These are phyloP conservation scores for Micoletzkya japonica DNA, from an alignment of 2,888 invertebrate species.

Conservation along the genomic window DNA sequence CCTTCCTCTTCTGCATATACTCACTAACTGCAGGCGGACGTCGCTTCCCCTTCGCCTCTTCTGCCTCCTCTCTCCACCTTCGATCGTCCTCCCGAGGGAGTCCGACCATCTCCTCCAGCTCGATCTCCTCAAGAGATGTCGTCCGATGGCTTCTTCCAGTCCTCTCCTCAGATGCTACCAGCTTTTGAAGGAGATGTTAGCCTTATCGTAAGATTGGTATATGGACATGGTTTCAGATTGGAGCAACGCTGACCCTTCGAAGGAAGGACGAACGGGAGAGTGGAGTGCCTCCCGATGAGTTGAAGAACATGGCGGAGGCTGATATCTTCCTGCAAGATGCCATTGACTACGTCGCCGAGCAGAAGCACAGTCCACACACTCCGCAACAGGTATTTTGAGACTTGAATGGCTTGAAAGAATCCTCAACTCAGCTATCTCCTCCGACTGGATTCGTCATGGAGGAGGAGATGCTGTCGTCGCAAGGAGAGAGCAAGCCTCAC, in stretches of 20 bases:
- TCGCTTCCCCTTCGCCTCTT: slow-evolving; percentile 21
- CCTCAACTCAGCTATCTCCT: background rate
- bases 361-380: slow-evolving; percentile 3
- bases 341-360: slow-evolving; percentile 19
- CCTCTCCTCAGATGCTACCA: background rate
- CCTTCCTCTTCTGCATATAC: background rate
- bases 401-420: background rate
- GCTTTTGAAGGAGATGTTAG: background rate
- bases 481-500: slow-evolving; percentile 32
- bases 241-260: background rate
- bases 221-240: background rate
- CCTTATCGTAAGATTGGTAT: background rate
- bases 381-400: background rate
- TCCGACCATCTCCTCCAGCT: background rate
- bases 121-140: too few relatives aligned
- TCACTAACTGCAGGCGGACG: background rate
- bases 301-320: slow-evolving; percentile 44
- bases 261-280: too few relatives aligned
- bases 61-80: slow-evolving; percentile 16
- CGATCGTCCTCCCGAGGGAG: slow-evolving; percentile 13
- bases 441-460: slow-evolving; percentile 55
- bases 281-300: slow-evolving; percentile 39
- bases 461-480: slow-evolving; percentile 58
- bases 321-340: slow-evolving; percentile 49
- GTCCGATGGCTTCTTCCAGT: too few relatives aligned